Conservation (phyloP, 2,888 invertebrate species). For the Barypeithes pellucidus region DNA sequence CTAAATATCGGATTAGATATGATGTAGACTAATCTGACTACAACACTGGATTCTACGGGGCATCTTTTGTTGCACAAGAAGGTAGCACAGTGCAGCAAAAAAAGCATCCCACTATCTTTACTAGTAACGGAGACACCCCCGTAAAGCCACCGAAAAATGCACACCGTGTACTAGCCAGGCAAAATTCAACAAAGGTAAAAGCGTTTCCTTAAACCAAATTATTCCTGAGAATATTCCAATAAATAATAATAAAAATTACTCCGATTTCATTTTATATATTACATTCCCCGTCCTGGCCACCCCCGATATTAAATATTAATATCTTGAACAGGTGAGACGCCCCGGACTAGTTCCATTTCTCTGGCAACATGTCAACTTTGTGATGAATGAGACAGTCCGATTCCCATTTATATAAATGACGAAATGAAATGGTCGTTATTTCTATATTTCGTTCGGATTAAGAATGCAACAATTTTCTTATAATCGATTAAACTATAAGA, state of each 20-base stretch:
- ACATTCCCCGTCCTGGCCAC: conserved; percentile 10
- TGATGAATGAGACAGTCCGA: conserved; percentile 51
- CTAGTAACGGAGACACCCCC: too few relatives aligned
- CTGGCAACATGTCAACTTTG: conserved; percentile 50
- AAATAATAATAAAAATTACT: conserved; percentile 13
- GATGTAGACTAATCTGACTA: too few relatives aligned
- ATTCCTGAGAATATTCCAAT: background rate
- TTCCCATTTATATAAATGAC: conserved; percentile 52
- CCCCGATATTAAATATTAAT: conserved; percentile 39
- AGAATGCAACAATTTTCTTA: too few relatives aligned
- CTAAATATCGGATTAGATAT: too few relatives aligned
- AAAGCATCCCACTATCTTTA: too few relatives aligned
- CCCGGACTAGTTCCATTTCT: conserved; percentile 31
- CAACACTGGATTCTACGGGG: too few relatives aligned
- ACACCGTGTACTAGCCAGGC: too few relatives aligned
- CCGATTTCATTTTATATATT: conserved; percentile 27
- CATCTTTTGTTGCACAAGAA: too few relatives aligned
- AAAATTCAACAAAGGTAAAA: background rate
- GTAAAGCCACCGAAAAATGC: too few relatives aligned
- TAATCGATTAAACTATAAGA: too few relatives aligned
- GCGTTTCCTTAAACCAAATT: background rate
- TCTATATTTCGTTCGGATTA: conserved; percentile 2
- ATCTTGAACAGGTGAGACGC: conserved; percentile 35
- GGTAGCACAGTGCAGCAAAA: too few relatives aligned
- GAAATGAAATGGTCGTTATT: conserved; percentile 48